Evolutionary conservation across 2,113 vertebrate species (phyloP), one percentile per base, ranked within the genome.

Genomic region (Mus pahari): DNA sequence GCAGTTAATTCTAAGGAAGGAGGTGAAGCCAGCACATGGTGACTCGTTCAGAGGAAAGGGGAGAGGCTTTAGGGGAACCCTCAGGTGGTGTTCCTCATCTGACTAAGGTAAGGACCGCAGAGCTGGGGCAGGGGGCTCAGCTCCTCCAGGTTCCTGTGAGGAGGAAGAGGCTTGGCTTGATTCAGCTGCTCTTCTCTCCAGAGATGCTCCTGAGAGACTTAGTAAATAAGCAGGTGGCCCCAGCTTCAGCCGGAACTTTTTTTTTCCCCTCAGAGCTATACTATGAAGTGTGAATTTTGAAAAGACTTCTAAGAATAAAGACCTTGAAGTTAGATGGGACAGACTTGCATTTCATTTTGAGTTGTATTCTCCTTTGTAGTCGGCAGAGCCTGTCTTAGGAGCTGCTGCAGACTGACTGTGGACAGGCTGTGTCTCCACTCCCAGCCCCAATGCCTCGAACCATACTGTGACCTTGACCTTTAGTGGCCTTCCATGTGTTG

Each of bases 241-340:
- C 17, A 48, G 17, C 60, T 78, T 91, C 36, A 36, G 19, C 75
- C 64, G 33, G 20, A 77, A 42, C 12, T 28, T 84, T 90, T 92
- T 14, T 81, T 90, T 90, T 14, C 2, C 1, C 16, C 28, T 94
- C 42, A 36, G n/a, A 78, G 50, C 87, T 89, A 0, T 75, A 39
- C 42, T 71, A 11, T 95, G 39, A 88, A 89, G 68, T 82, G 39
- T 73, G 45, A 91, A 64, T 95, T 94, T 95, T 91, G 64, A 89
- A 88, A 89, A 86, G 58, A 68, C 45, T 82, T 50, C 14, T 42
- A 0, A 60, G 53, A 60, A 55, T 62, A 87, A 79, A 53, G 83
- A 62, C 42, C 74, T 94, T 53, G 74, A 55, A 74, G 39, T 92
- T 64, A 45, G 39, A 24, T 87, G 58, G 42, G 26, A 55, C 33